These are phyloP conservation scores for Biston betularia DNA, from an alignment of 2,888 invertebrate genomes.

Conservation along the genomic window DNA sequence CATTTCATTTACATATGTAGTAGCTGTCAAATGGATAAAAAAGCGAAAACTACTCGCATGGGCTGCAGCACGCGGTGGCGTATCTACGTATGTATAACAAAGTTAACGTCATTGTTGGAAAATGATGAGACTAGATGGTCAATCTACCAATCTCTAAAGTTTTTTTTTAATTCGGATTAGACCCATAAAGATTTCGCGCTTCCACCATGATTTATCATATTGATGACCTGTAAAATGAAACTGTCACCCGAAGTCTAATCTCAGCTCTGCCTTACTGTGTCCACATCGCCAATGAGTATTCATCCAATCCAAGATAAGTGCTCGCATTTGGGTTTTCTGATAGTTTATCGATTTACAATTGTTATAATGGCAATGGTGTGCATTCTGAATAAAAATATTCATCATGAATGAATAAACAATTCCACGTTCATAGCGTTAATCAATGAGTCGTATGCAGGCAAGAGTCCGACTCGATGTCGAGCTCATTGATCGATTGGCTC, in stretches of 20 bases:
- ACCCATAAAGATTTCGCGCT: neutral
- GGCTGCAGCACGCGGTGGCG: too few relatives aligned
- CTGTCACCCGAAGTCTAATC: neutral
- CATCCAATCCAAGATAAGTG: neutral
- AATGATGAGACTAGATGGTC: too few relatives aligned
- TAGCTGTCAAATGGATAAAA: too few relatives aligned
- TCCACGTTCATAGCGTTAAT: constrained; percentile 85
- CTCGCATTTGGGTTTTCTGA: neutral
- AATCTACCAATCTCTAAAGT: neutral
- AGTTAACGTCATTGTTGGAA: too few relatives aligned
- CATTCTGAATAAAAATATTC: constrained; percentile 79
- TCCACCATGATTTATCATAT: neutral
- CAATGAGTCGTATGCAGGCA: constrained; percentile 85
- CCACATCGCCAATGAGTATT: neutral
- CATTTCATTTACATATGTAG: too few relatives aligned
- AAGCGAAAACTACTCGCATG: too few relatives aligned
- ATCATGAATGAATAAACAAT: constrained; percentile 85
- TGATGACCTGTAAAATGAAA: too few relatives aligned
- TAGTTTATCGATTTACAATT: constrained; percentile 1
- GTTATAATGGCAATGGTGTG: constrained; percentile 43
- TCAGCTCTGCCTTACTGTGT: neutral
- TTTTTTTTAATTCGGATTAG: neutral
- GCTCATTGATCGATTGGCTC: constrained; percentile 85
- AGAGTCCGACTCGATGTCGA: constrained; percentile 78
- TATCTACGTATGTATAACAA: too few relatives aligned